These are phyloP conservation scores for Hemicrepidius hirtus DNA, from an alignment of 2,888 invertebrate species.

Conservation along the genomic window DNA sequence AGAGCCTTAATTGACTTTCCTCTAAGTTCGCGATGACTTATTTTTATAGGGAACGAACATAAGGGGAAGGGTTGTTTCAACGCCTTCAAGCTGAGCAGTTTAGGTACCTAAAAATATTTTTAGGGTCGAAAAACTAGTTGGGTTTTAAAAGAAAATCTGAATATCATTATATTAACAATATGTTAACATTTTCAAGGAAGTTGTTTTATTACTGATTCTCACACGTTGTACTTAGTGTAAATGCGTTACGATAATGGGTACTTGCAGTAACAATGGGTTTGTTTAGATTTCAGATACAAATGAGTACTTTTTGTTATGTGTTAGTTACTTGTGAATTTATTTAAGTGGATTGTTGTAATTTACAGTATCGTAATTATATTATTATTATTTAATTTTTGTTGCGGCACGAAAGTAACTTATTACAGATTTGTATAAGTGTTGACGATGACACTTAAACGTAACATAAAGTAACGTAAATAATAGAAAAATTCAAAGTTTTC, in stretches of 20 bases:
- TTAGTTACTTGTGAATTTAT: no score
- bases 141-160: no score
- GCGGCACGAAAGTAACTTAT: no score
- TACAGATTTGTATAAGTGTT: no score
- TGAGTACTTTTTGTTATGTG: not conserved
- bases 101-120: not conserved
- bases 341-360: no score
- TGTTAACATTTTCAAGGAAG: slow-evolving; percentile 13
- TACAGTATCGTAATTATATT: no score
- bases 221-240: slow-evolving; percentile 11
- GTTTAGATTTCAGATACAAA: not conserved
- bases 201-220: slow-evolving; percentile 3
- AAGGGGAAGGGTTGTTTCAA: not conserved
- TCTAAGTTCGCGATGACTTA: slow-evolving; percentile 17
- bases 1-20: slow-evolving; percentile 28
- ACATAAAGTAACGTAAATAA: no score
- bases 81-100: not conserved
- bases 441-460: no score
- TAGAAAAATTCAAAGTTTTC: no score
- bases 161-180: no score
- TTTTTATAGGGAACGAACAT: not conserved
- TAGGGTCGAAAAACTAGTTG: no score
- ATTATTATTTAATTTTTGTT: no score
- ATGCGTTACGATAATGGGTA: not conserved
- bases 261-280: slow-evolving; percentile 5